Evolutionary conservation across 2,888 invertebrate species (phyloP), one percentile per base, ranked within the genome.

Genomic region (Morinoia aosen): DNA sequence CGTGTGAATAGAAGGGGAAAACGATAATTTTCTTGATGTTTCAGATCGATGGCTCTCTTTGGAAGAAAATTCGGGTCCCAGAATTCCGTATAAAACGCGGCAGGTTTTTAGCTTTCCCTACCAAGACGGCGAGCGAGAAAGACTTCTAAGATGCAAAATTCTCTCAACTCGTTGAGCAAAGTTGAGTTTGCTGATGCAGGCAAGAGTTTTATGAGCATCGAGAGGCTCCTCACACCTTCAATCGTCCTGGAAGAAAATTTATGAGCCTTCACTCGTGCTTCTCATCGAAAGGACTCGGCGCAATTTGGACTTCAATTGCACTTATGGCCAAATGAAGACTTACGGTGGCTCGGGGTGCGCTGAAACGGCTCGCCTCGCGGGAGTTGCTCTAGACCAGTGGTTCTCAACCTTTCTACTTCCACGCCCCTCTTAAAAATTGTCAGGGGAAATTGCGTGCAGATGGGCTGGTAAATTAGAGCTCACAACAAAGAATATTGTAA

Each of bases 231-330:
- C 57, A 57, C 57, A 56, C 48, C 91, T 91, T 91, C 91, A 91
- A 91, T 91, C 91, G 91, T 25, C 57, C 57, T 48, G 16, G 56
- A 91, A 91, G 57, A 91, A 91, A 91, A 91, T 91, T 91, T 57
- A 91, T 91, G 91, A 57, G 57, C 48, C 48, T 91, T 91, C 11
- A 10, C 91, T 91, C 57, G 33, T 25, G 57, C 57, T 57, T 91
- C 57, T 91, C 91, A 48, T 91, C 56, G 57, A 33, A 57, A 40
- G 57, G 91, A 57, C 56, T 56, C 56, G 33, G 25, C 7, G 57
- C 91, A 91, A 91, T 91, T 91, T 57, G 25, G 91, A 57, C 91
- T 91, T 91, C 91, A 91, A 91, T 91, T 91, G 91, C 91, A 91
- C 91, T 91, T 57, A 91, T 57, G 3, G 91, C 91, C 25, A 91